Evolutionary conservation across 2,113 vertebrate species (phyloP).

Genomic region (Hirundichthys speculiger): DNA sequence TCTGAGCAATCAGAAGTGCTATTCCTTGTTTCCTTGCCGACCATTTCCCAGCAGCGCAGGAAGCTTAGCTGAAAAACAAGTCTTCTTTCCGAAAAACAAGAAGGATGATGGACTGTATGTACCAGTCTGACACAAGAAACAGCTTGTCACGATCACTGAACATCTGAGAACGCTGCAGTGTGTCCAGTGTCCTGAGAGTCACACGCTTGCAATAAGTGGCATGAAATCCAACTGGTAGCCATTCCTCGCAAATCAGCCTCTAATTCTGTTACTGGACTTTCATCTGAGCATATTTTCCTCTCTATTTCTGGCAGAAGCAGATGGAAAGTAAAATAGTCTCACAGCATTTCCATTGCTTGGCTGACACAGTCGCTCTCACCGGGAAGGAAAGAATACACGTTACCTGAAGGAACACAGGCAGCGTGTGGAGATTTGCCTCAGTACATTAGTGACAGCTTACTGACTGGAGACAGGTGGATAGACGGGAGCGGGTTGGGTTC

Average conservation of each 20-base stretch:
- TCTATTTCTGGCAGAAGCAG: slow-evolving; percentile 11
- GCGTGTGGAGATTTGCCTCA: slow-evolving; percentile 25
- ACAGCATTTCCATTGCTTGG: slow-evolving; percentile 2
- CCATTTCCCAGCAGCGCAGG: slow-evolving; percentile 9
- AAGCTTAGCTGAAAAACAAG: slow-evolving; percentile 6
- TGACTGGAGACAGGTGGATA: not conserved
- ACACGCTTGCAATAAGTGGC: slow-evolving; percentile 1
- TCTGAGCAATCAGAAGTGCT: slow-evolving; percentile 38
- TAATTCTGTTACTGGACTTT: not conserved
- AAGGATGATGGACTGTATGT: not conserved
- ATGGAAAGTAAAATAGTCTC: slow-evolving; percentile 26
- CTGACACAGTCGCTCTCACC: slow-evolving; percentile 55
- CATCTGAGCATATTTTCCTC: not conserved
- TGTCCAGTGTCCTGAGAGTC: not conserved
- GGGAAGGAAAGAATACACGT: slow-evolving; percentile 20
- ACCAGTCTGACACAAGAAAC: too few relatives aligned
- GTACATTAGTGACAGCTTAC: slow-evolving; percentile 37
- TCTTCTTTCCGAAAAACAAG: slow-evolving; percentile 26
- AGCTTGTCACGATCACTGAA: not conserved
- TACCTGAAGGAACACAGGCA: slow-evolving; percentile 31
- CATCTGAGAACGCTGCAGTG: not conserved
- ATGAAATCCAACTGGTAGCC: not conserved
- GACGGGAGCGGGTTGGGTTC: not conserved
- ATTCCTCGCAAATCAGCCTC: not conserved
- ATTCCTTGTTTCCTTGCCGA: slow-evolving; percentile 41